Conservation (phyloP, 1,140 invertebrate genomes). For the Euborellia annulipes region DNA sequence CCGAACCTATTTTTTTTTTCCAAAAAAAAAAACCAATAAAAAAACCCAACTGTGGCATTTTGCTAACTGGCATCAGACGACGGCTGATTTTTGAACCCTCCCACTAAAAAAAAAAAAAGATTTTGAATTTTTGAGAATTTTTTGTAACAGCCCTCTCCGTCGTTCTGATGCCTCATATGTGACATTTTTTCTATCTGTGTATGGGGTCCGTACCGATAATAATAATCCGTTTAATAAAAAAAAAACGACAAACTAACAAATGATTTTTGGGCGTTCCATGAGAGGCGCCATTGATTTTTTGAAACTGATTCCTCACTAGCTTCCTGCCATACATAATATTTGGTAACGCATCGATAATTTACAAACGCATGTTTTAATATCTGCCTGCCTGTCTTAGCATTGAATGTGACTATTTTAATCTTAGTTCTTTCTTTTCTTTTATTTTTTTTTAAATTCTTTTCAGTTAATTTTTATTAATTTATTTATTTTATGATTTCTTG, state of each 20-base stretch:
- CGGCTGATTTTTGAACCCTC: too few species aligned
- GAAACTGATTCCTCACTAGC: slow-evolving; percentile 2
- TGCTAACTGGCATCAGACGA: too few species aligned
- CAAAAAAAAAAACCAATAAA: too few species aligned
- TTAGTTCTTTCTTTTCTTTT: too few species aligned
- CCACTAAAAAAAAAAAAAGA: too few species aligned
- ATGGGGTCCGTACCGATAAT: slow-evolving; percentile 40
- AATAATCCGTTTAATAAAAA: slow-evolving; percentile 10
- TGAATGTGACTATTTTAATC: too few species aligned
- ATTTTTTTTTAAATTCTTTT: slow-evolving; percentile 13
- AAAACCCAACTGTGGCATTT: too few species aligned
- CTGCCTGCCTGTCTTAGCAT: slow-evolving; percentile 31
- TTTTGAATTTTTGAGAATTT: too few species aligned
- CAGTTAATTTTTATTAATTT: slow-evolving; percentile 16
- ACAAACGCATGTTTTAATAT: slow-evolving; percentile 9
- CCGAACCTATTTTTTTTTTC: neutral
- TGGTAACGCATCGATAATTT: slow-evolving; percentile 16
- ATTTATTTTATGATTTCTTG: slow-evolving; percentile 18
- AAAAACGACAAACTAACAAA: slow-evolving; percentile 19
- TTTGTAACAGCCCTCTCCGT: too few species aligned
- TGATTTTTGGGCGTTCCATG: slow-evolving; percentile 38
- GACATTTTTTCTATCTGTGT: slow-evolving; percentile 53
- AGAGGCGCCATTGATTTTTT: slow-evolving; percentile 17
- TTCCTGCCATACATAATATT: too few species aligned
- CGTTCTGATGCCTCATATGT: slow-evolving; percentile 23